Base-by-base conservation (phyloP, 2,797 vertebrate species). In the Dendrocincla fuliginosa region DNA sequence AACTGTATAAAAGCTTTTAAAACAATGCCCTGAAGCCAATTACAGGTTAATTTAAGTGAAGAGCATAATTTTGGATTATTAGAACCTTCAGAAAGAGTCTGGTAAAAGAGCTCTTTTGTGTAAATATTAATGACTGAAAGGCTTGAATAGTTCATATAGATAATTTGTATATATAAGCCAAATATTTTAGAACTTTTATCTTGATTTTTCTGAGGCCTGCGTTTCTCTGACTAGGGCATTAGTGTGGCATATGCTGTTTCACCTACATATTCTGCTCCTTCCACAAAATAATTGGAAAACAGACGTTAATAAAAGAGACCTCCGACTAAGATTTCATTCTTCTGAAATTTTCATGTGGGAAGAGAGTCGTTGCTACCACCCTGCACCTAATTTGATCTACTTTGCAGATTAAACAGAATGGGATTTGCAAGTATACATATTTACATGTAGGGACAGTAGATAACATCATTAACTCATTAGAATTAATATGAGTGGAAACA, bases 381-480 rank as follows among this genome's bases (percentile, higher is more conserved):
- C 69, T 61, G 75, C 79, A 71, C 63, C 71, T 94, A 90, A 93
- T 87, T 91, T 83, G 84, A 94, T 69, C 57, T 82, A 35, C 93
- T 93, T 52, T 80, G 78, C 47, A 89, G 70, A 95, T 94, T 74
- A 95, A 95, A 88, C 49, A 84, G 90, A 90, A 59, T 35, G 64
- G 64, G 67, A 92, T 96, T 95, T 92, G 57, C 78, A 94, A 92
- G 69, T 71, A 96, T 96, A 81, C 95, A 93, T 97, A 97, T 97
- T 97, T 96, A 96, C 68, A 69, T 35, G 57, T 57, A 41, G 42
- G 32, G 25, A 95, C 18, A 78, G 70, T n/a, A 94, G 91, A 93
- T 94, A 95, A 83, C 71, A 82, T 69, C 16, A 2, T 47, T 82
- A 98, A 97, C 96, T 97, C 98, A 95, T 98, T 98, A 97, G 98